phyloP scores from a whole-genome alignment of 2,888 invertebrate species.

The Geophilus truncorum region DNA sequence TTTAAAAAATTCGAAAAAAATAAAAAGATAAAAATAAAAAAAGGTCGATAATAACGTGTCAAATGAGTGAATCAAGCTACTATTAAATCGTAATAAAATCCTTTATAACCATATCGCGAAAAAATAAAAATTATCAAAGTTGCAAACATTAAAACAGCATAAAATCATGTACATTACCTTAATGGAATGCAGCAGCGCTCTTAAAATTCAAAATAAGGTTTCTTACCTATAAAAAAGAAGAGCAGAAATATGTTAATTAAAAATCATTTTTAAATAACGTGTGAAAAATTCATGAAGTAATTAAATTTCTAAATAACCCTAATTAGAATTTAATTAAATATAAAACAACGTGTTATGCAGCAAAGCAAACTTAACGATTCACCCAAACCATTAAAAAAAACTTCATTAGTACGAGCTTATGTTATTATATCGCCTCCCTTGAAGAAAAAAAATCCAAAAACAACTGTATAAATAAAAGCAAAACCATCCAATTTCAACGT shows the following conservation, averaged over 20 bases:
- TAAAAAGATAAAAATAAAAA: not conserved
- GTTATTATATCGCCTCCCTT: not conserved
- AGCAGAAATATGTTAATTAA: not conserved
- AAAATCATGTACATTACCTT: constrained; percentile 15
- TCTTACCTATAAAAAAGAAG: not conserved
- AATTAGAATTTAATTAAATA: not conserved
- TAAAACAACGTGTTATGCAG: not conserved
- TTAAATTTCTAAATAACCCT: constrained; percentile 2
- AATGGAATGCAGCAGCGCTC: not conserved
- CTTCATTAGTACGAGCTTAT: not conserved
- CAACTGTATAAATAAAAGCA: not conserved
- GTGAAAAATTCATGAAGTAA: not conserved
- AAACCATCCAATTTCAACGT: constrained; percentile 23
- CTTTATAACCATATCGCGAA: not conserved
- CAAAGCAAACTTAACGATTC: not conserved
- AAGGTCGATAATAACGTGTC: not conserved
- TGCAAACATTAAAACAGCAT: not conserved
- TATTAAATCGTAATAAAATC: not conserved
- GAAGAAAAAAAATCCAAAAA: not conserved
- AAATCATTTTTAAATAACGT: not conserved
- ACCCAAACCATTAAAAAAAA: not conserved
- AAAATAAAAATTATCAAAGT: not conserved
- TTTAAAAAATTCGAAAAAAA: not conserved
- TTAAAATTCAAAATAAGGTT: not conserved
- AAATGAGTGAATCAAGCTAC: not conserved